A percentile compares a stretch with the other conserved stretches of the same genome.
These are phyloP conservation scores for Garra rufa DNA, from an alignment of 2,113 vertebrate species.

Conservation along the genomic window DNA sequence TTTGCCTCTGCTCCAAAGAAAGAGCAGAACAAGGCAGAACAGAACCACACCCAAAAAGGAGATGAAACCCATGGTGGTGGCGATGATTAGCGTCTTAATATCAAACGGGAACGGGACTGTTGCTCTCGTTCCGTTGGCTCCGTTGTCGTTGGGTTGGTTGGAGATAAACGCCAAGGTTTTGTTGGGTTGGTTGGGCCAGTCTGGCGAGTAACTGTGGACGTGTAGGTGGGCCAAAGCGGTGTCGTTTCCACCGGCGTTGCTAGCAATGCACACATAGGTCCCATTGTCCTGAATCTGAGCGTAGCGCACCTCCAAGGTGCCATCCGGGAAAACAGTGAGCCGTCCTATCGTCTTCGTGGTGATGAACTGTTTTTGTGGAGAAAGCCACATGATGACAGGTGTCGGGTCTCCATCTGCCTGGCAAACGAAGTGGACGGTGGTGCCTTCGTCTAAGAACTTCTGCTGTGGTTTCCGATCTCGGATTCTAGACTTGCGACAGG, in stretches of 20 bases:
- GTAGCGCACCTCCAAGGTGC: conserved; percentile 96
- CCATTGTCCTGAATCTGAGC: conserved; percentile 99
- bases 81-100: conserved; percentile 98
- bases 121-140: conserved; percentile 90
- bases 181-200: conserved; percentile 96
- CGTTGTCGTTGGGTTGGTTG: conserved; percentile 94
- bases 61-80: conserved; percentile 99
- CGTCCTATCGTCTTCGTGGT: conserved; percentile 95
- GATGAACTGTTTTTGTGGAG: conserved; percentile 94
- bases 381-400: conserved; percentile 93
- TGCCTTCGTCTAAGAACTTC: conserved; percentile 93
- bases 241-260: conserved; percentile 96
- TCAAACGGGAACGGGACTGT: conserved; percentile 96
- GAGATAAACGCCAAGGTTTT: conserved; percentile 98
- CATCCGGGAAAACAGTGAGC: conserved; percentile 93
- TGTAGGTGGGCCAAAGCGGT: conserved; percentile 93
- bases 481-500: conserved; percentile 93
- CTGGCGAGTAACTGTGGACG: conserved; percentile 95
- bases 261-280: conserved; percentile 95
- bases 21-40: conserved; percentile 97
- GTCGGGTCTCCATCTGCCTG: conserved; percentile 95
- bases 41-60: conserved; percentile 97
- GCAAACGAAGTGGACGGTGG: conserved; percentile 94
- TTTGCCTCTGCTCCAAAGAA: conserved; percentile 98
- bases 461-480: conserved; percentile 94